Base-by-base conservation (phyloP, 2,113 vertebrate genomes). In the Neodontobutis hainanensis region DNA sequence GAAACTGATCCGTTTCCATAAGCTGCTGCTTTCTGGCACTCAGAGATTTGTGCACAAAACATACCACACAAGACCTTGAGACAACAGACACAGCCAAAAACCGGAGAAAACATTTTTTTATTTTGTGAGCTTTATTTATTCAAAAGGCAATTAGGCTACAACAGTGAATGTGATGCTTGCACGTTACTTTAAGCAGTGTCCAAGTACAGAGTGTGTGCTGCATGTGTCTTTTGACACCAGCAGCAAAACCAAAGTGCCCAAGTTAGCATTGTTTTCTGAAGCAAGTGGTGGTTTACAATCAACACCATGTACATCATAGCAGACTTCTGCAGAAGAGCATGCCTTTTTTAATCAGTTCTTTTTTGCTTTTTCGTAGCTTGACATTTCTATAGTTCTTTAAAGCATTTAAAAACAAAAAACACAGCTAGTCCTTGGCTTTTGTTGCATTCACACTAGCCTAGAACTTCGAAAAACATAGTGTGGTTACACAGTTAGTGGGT, bases 141-240 rank as follows among this genome's bases (percentile, higher is more conserved):
- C 63, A 87, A 92, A 91, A 88, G 68, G 87, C 90, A 91, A 82
- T 85, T 27, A 27, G 19, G 19, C 19, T 84, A 88, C 80, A 89
- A 89, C 79, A 86, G 82, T 84, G 67, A 82, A 83, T 80, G 86
- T 85, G 84, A 88, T 86, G 84, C 66, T 88, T 84, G 87, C 78
- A 88, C 57, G 10, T 83, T 77, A 78, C 78, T 70, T 46, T 85
- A 68, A 79, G 86, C 73, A 87, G 62, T 11, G 58, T 83, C 67
- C 71, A 85, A 74, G 63, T 76, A 87, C 75, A 75, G 65, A 83
- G 77, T 75, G 70, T 78, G 43, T 78, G 43, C 61, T 66, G 53
- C 42, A 70, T 72, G 44, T 67, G 52, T 19, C 15, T 73, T 46
- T 58, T 44, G 61, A 73, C 80, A 80, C 60, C 70, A 65, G 74